phyloP scores from a whole-genome alignment of 2,797 vertebrate genomes.

The Enteromius paludinosus region DNA sequence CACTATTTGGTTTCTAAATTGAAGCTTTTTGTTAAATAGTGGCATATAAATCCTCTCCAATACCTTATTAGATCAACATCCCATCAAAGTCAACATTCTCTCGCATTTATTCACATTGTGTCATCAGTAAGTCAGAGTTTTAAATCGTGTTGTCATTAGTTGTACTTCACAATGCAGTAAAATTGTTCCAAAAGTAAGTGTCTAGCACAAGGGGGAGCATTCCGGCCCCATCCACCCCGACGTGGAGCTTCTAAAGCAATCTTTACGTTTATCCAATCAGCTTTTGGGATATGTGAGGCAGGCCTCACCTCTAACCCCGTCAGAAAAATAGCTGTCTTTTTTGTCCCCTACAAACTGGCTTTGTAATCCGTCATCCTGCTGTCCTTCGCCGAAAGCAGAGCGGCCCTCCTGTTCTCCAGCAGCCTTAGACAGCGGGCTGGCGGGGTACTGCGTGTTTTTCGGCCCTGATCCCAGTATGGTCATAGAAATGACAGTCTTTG shows the following conservation, averaged over 20 bases:
- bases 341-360: constrained; percentile 60
- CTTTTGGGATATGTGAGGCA: constrained; percentile 70
- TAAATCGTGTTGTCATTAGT: constrained; percentile 66
- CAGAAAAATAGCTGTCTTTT: constrained; percentile 67
- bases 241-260: constrained; percentile 68
- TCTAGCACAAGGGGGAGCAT: constrained; percentile 66
- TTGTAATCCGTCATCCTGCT: constrained; percentile 68
- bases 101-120: constrained; percentile 81
- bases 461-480: constrained; percentile 58
- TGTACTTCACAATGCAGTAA: constrained; percentile 70
- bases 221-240: constrained; percentile 10
- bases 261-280: constrained; percentile 78
- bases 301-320: constrained; percentile 68
- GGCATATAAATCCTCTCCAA: constrained; percentile 76
- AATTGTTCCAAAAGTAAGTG: constrained; percentile 53
- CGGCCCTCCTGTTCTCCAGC: constrained; percentile 58
- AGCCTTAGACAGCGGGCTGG: constrained; percentile 62
- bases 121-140: constrained; percentile 70
- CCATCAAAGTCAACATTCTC: constrained; percentile 70
- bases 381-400: constrained; percentile 58
- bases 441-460: constrained; percentile 53
- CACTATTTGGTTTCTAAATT: constrained; percentile 89
- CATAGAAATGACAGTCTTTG: constrained; percentile 65
- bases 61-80: constrained; percentile 79
- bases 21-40: constrained; percentile 86